Evolutionary conservation across 2,113 vertebrate species (phyloP), one percentile per base, ranked within the genome.

Genomic region (Nerophis ophidion): DNA sequence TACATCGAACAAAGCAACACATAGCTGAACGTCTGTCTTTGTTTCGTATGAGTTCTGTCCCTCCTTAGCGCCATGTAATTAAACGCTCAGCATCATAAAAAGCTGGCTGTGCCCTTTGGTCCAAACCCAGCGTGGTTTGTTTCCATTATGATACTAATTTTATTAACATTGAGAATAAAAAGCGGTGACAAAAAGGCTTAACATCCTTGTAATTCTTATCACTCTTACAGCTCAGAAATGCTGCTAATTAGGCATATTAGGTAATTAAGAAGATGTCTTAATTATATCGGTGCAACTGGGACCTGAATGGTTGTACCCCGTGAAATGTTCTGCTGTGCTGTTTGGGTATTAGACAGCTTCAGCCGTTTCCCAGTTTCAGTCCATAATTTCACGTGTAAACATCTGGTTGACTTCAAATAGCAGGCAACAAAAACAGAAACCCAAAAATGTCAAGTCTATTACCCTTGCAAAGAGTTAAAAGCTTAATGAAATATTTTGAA

Each of bases 231-330:
- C 74, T 75, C 66, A 65, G 65, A 86, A 82, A 85, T 78, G 75
- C 81, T 82, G 72, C 84, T 89, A 89, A 89, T 89, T 87, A 86
- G 80, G 74, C 80, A 78, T 86, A 89, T 90, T 90, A 89, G 86
- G 86, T 88, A 85, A 87, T 89, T 89, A 88, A 87, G 86, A 86
- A 81, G 81, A 85, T 83, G 80, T 87, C 87, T 88, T 87, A 86
- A 89, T 89, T 89, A 86, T 83, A 81, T 87, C 74, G 71, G 84
- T 40, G 77, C 86, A 84, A 88, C 78, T 81, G 84, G 83, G 84
- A 89, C 81, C 71, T 63, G 57, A 64, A 72, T 66, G 74, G 76
- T 76, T 75, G 76, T 74, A 83, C 76, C 26, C 73, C 75, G 66
- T 74, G 82, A 83, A 85, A 87, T 76, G 70, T 66, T 75, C 75